Evolutionary conservation across 2,113 vertebrate genomes (phyloP).

Genomic region (Struthidea cinerea): DNA sequence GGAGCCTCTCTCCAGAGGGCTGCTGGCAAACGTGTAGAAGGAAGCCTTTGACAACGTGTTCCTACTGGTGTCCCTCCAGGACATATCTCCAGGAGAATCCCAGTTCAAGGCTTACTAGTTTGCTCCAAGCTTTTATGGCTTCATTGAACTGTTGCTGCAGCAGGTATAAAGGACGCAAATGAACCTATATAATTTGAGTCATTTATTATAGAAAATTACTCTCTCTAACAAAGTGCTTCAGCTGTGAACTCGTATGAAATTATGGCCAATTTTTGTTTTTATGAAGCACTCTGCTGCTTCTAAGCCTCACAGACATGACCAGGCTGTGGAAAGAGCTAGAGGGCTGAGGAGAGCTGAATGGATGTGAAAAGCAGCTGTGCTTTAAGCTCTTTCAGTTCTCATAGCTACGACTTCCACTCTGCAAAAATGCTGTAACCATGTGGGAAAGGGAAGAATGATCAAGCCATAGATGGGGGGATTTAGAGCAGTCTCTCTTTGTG

Average conservation of each 20-base stretch:
- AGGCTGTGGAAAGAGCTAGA: slow-evolving; percentile 38
- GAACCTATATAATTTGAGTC: slow-evolving; percentile 26
- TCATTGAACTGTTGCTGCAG: not conserved
- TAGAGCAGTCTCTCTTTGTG: slow-evolving; percentile 34
- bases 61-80: not conserved
- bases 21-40: not conserved
- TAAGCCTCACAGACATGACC: slow-evolving; percentile 22
- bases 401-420: slow-evolving; percentile 51
- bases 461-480: slow-evolving; percentile 31
- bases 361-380: slow-evolving; percentile 60
- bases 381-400: slow-evolving; percentile 46
- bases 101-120: not conserved
- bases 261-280: not conserved
- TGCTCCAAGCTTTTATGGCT: slow-evolving; percentile 1
- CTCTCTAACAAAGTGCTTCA: slow-evolving; percentile 14
- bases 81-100: not conserved
- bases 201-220: slow-evolving; percentile 33
- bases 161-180: not conserved
- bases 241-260: not conserved
- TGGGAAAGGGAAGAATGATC: slow-evolving; percentile 50
- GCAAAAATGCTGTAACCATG: slow-evolving; percentile 58
- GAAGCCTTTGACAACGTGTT: not conserved
- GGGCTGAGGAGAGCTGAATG: slow-evolving; percentile 29
- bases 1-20: not conserved
- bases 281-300: not conserved